Base-by-base conservation (phyloP, 2,797 vertebrate species). In the Enteromius radiatus region DNA sequence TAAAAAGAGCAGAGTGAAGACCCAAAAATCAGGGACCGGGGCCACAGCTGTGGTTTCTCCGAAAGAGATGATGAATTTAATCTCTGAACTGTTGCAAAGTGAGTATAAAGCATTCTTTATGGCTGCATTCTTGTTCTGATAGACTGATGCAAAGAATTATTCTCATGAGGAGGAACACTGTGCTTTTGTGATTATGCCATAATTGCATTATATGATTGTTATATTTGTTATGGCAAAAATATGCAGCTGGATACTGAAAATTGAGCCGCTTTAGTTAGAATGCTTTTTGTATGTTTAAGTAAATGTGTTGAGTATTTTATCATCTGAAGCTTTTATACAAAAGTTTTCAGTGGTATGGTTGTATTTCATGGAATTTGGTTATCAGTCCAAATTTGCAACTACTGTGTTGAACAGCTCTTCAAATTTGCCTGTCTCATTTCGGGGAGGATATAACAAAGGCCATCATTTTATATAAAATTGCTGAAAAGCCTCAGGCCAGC, bases 1-100 rank as follows among this genome's bases (percentile, higher is more conserved):
- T 90, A 99, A 99, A 93, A 99, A 99, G 93, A 99, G 98, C 93
- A 88, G 98, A 90, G 97, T 98, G 1, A 99, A 99, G 95, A 99
- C 96, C 74, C 97, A 98, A 93, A 99, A 97, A 92, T 98, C 97
- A 0, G 95, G 97, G 83, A 95, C 96, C 64, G 97, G 96, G 85
- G 96, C 97, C 80, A 90, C 94, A 14, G 92, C 97, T 0, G 93
- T 92, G 19, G 94, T 96, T 76, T 96, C 97, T 61, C 96, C 97
- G 0, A 99, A 99, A 91, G 98, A 99, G 91, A 97, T 98, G 95
- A 91, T 98, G 95, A 97, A 96, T 92, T 92, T 98, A 63, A 95
- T 97, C 84, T 96, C 94, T 3, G 98, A 99, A 71, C 94, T 99
- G 75, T 83, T 99, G 67, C 97, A 99, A 92, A 99, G 98, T 99